A percentile compares a stretch with the other conserved stretches of the same genome.
These are phyloP conservation scores for Cichladusa arquata DNA, from an alignment of 2,113 vertebrate species.

Conservation along the genomic window DNA sequence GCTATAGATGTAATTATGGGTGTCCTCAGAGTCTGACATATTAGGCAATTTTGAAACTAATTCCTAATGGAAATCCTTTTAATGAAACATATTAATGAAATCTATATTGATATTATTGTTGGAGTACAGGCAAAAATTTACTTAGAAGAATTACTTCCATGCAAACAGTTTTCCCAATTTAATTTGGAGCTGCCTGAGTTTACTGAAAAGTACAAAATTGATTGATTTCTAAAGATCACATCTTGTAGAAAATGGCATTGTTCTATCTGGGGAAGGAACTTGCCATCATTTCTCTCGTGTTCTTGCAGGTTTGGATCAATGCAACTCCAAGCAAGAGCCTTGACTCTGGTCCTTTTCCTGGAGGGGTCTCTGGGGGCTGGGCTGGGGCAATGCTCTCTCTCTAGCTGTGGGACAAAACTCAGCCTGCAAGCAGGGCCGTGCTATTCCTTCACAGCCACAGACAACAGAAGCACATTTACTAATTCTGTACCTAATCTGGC, in stretches of 20 bases:
- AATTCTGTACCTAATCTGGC: background rate
- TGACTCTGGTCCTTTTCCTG: background rate
- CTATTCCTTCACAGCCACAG: background rate
- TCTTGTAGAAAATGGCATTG: background rate
- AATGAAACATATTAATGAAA: constrained; percentile 2
- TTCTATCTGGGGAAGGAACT: background rate
- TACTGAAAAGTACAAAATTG: background rate
- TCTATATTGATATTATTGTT: background rate
- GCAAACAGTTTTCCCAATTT: background rate
- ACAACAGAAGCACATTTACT: background rate
- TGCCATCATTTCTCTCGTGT: background rate
- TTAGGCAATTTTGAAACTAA: background rate
- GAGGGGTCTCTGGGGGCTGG: background rate
- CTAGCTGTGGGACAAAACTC: background rate
- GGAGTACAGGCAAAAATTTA: background rate
- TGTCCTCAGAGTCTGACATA: background rate
- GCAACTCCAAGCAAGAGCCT: background rate
- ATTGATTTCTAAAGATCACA: background rate
- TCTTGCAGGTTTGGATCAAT: background rate
- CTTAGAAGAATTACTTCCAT: background rate
- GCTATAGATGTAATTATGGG: background rate
- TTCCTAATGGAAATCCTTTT: constrained; percentile 10
- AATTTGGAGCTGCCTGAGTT: constrained; percentile 10
- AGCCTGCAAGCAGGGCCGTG: accelerated
- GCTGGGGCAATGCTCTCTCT: background rate